Base-by-base conservation (phyloP, 2,113 vertebrate species). In the Nesogale talazaci region DNA sequence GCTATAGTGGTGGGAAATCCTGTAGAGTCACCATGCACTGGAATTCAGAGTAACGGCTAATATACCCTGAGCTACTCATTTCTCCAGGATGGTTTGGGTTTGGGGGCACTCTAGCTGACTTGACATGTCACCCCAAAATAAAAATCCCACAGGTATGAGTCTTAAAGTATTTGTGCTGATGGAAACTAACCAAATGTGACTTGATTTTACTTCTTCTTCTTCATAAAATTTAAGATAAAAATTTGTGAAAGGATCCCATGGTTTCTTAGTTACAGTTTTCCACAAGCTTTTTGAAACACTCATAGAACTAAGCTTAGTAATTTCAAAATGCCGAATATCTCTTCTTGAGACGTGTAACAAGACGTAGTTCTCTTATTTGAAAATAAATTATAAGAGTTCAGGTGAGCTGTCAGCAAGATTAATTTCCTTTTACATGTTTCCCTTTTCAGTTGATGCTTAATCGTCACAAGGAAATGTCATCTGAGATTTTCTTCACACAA, bases 171-270 rank as follows among this genome's bases (percentile, higher is more conserved):
- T 63, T 38, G 14, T 31, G 74, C 56, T n/a, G 19, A 2, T 3
- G 65, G 10, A 46, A 93, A 86, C 16, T 57, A 61, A 80, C 4
- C n/a, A n/a, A 84, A 19, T 25, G 15, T 2, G 81, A 78, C 7
- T 82, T 46, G 20, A 74, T 72, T 89, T 91, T 89, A 77, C 11
- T 89, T 86, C 4, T 78, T 38, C 80, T 76, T 19, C 2, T 52
- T 90, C 78, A 63, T 82, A 38, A 88, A 61, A 2, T 29, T 89
- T n/a, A 89, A 89, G 91, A 42, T 36, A 74, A 20, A 17, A 61
- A 4, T 19, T 22, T 23, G 22, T 61, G 59, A 61, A 61, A 61
- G 22, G 12, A 61, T 61, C 16, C 59, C 59, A 61, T 61, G 19
- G 22, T 22, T 19, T 61, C 22, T 61, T 61, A 19, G 22, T 61